Percentiles rank a stretch among this genome's conserved stretches.
These are phyloP conservation scores for Myripristis murdjan DNA, from an alignment of 2,797 vertebrate species.

Conservation along the genomic window DNA sequence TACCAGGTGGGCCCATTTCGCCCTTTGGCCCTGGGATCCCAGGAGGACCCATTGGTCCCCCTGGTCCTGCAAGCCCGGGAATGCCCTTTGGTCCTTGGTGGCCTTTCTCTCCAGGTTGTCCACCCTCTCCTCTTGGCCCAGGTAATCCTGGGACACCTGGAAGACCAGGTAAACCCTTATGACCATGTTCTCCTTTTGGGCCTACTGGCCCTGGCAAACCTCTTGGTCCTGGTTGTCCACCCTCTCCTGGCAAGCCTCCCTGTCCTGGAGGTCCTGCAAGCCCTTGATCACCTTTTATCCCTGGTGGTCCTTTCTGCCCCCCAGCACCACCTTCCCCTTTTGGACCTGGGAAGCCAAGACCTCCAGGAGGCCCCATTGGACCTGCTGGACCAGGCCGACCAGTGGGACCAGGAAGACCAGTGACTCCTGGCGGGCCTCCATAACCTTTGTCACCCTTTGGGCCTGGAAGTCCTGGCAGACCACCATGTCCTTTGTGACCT, in stretches of 20 bases:
- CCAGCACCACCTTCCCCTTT: conserved; percentile 91
- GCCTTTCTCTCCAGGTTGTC: conserved; percentile 90
- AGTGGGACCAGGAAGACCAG: conserved; percentile 88
- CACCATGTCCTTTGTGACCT: conserved; percentile 91
- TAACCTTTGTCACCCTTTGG: conserved; percentile 94
- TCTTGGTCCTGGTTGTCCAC: conserved; percentile 90
- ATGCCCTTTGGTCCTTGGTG: conserved; percentile 93
- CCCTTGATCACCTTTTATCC: conserved; percentile 91
- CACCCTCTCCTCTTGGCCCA: conserved; percentile 90
- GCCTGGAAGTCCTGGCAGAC: conserved; percentile 89
- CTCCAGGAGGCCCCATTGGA: conserved; percentile 90
- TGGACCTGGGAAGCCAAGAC: conserved; percentile 91
- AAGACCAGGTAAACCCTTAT: conserved; percentile 89
- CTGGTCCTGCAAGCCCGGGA: conserved; percentile 92
- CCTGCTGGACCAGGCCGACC: conserved; percentile 93
- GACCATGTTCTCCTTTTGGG: conserved; percentile 92
- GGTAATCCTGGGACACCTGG: conserved; percentile 88
- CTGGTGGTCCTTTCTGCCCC: conserved; percentile 89
- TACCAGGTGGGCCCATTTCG: conserved; percentile 89
- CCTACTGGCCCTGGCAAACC: conserved; percentile 92
- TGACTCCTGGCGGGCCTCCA: conserved; percentile 88
- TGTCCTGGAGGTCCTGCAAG: conserved; percentile 92
- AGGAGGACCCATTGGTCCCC: conserved; percentile 94
- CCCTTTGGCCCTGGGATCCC: conserved; percentile 93
- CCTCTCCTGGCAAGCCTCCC: conserved; percentile 90